phyloP scores from a whole-genome alignment of 2,797 vertebrate species.

The Hozukius guyotensis region DNA sequence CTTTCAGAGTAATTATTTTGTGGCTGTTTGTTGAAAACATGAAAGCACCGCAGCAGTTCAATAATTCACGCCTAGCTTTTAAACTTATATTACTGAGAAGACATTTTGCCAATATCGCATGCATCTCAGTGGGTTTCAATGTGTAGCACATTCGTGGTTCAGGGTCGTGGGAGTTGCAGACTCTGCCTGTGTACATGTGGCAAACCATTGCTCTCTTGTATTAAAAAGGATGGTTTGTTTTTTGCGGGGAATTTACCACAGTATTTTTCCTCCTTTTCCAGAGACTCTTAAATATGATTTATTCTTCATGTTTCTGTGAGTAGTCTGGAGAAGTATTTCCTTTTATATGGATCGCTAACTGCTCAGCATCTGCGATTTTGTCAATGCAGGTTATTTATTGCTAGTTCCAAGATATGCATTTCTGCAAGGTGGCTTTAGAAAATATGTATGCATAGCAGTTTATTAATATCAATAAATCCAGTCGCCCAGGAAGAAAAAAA shows the following conservation, averaged over 20 bases:
- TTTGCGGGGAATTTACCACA: neutral
- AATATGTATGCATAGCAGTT: slow-evolving; percentile 53
- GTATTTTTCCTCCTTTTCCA: slow-evolving; percentile 6
- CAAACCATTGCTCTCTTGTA: neutral
- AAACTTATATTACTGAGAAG: neutral
- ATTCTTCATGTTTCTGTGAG: slow-evolving; percentile 22
- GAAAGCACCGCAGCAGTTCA: neutral
- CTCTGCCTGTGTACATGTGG: neutral
- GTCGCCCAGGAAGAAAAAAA: slow-evolving; percentile 27
- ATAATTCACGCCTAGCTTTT: slow-evolving; percentile 5
- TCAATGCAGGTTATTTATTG: slow-evolving; percentile 59
- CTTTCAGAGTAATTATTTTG: slow-evolving; percentile 17
- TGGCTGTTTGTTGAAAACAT: slow-evolving; percentile 5
- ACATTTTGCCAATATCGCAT: slow-evolving; percentile 2
- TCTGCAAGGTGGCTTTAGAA: slow-evolving; percentile 58
- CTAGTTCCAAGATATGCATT: slow-evolving; percentile 43
- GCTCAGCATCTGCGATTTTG: slow-evolving; percentile 47
- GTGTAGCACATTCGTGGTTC: neutral
- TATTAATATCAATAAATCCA: slow-evolving; percentile 70
- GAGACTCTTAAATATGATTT: slow-evolving; percentile 25
- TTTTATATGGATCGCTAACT: slow-evolving; percentile 50
- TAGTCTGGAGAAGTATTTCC: slow-evolving; percentile 28
- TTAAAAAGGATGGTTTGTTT: neutral
- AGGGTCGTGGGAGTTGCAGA: neutral
- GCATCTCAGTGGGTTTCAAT: slow-evolving; percentile 2